Conservation (phyloP, 2,113 vertebrate genomes). For the Bungarus multicinctus region DNA sequence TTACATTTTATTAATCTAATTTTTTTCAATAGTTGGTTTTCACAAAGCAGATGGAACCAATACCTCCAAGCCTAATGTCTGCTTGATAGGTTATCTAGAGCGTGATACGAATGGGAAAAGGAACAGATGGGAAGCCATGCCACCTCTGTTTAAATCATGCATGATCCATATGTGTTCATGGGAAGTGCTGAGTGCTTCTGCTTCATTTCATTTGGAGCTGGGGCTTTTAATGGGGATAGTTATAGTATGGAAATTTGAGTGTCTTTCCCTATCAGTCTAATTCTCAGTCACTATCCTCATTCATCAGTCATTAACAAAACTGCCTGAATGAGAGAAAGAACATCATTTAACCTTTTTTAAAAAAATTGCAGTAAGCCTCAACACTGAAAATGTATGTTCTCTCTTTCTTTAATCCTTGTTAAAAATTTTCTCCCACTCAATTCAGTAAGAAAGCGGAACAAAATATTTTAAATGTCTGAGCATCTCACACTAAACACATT, state of each 20-base stretch:
- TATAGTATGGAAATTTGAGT: neutral
- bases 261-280: neutral
- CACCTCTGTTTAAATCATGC: neutral
- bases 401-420: neutral
- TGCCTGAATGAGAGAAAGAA: neutral
- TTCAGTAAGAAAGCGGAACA: neutral
- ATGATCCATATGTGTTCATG: neutral
- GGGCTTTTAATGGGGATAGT: neutral
- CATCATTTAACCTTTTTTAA: neutral
- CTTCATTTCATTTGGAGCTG: neutral
- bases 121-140: neutral
- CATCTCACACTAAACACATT: neutral
- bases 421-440: neutral
- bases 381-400: neutral
- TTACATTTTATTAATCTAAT: neutral
- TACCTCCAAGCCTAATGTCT: neutral
- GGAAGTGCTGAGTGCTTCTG: neutral
- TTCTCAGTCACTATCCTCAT: neutral
- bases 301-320: neutral
- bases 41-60: neutral
- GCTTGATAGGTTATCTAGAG: neutral
- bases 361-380: neutral
- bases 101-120: neutral
- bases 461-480: neutral
- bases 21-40: neutral